Evolutionary conservation across 2,113 vertebrate genomes (phyloP), one percentile per base, ranked within the genome.

Genomic region (Tonatia bakeri): DNA sequence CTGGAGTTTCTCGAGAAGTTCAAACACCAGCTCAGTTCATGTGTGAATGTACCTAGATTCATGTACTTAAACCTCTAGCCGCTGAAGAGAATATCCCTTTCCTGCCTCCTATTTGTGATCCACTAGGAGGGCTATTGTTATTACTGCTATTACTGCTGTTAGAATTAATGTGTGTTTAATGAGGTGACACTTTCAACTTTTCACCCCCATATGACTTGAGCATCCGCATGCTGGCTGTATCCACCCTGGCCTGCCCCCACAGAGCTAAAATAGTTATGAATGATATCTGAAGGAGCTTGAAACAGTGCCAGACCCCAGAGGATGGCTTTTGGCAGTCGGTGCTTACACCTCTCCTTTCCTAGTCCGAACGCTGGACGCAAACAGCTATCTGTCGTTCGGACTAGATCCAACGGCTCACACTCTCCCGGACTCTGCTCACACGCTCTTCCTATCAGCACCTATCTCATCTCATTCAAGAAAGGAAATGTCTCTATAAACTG

Each of bases 341-440:
- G 12, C 77, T 91, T 16, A 59, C 40, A 80, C 85, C 87, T 97
- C 81, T 87, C 59, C 8, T 94, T 94, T 95, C 73, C 81, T 69
- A 77, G 75, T 92, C 73, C 67, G 82, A 84, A 94, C 14, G 70
- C 13, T 69, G 80, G 65, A 91, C 70, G 81, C 89, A 76, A 64
- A 77, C 31, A 92, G 15, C 50, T 91, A 14, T 92, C 87, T 77
- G 47, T 86, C 82, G 77, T 79, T 84, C 11, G 0, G 81, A 90
- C 56, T 26, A 38, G 90, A 73, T 93, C 91, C 94, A 82, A 0
- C 56, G 45, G 19, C 50, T 73, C 69, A 54, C 54, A 93, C 67
- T 93, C 90, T 96, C 94, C 75, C 14, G 6, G 45, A 26, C 36
- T 91, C 91, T 91, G 52, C 64, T 90, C 80, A 80, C 45, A 94